Conservation (phyloP, 2,797 vertebrate genomes). For the Sandelia bainsii region DNA sequence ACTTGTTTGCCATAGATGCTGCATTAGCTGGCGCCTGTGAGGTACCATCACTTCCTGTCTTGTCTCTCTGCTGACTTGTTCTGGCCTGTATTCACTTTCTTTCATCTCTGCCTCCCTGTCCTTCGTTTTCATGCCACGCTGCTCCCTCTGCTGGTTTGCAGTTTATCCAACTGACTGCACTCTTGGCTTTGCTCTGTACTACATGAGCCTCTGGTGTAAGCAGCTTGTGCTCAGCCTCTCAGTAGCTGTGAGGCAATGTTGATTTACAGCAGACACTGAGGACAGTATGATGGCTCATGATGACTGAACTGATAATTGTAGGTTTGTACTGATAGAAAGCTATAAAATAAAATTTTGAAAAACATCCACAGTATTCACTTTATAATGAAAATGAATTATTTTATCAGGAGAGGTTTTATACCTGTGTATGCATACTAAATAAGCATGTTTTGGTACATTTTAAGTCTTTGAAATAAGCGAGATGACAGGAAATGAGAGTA, state of each 20-base stretch:
- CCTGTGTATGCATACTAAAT: background rate
- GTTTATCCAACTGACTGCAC: constrained; percentile 29
- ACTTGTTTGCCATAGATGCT: constrained; percentile 77
- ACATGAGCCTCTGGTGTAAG: background rate
- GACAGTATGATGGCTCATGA: background rate
- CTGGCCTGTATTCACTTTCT: background rate
- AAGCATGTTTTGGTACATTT: background rate
- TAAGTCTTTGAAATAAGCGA: background rate
- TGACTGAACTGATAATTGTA: background rate
- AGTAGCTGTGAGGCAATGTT: constrained; percentile 7
- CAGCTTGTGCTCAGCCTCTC: constrained; percentile 18
- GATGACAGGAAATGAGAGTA: background rate
- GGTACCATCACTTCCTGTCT: constrained; percentile 79
- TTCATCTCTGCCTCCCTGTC: background rate
- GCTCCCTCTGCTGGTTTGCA: constrained; percentile 69
- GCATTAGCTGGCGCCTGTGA: constrained; percentile 78
- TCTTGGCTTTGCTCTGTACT: constrained; percentile 24
- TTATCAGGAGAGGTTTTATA: background rate
- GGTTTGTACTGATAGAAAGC: background rate
- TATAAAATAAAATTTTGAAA: background rate
- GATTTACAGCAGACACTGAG: background rate
- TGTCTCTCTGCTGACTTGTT: constrained; percentile 14
- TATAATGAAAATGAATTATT: background rate
- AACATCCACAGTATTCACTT: background rate
- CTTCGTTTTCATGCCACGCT: constrained; percentile 36